Base-by-base conservation (phyloP, 2,113 vertebrate genomes). In the Phalacrocorax brasilianus region DNA sequence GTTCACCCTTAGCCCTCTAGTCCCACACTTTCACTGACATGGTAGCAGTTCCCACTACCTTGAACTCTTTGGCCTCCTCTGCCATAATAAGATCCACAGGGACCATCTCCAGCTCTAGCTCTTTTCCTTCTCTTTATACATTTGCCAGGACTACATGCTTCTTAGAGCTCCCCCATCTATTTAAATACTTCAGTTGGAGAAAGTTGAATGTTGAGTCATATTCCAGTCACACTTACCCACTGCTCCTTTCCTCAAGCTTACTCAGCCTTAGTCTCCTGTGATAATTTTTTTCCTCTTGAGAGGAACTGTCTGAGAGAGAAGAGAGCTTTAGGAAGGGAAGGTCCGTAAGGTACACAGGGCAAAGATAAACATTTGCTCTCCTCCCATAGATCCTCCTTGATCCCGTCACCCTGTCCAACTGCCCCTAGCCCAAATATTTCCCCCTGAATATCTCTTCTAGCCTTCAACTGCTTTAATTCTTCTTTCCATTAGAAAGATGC, bases 351-450 rank as follows among this genome's bases (percentile, higher is more conserved):
- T 52, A 88, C 0, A 0, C 0, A 78, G 52, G 44, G 35, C 17
- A 95, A 85, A 85, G 68, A 73, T 20, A 84, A 66, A 74, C 5
- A 75, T 72, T 30, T 88, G 30, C 19, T 89, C 44, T 89, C 74
- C 61, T 81, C 28, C 10, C 26, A 61, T 4, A 33, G 26, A 72
- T 47, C 18, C 7, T 42, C 61, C 62, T 71, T 72, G 62, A 75
- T 63, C 38, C 11, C 32, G 75, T 38, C 40, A 83, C 3, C 12
- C 63, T 65, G 30, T 33, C 38, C 56, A 67, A 49, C 38, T n/a
- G 7, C 30, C 15, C 0, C 0, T 1, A 86, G 35, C 12, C 59
- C n/a, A 2, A 78, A 19, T 63, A 88, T 11, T 63, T 75, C 44
- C 70, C 76, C 63, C 53, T 33, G 20, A 63, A 42, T 10, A 23